phyloP scores from a whole-genome alignment of 2,113 vertebrate genomes.

The Sapayoa aenigma region DNA sequence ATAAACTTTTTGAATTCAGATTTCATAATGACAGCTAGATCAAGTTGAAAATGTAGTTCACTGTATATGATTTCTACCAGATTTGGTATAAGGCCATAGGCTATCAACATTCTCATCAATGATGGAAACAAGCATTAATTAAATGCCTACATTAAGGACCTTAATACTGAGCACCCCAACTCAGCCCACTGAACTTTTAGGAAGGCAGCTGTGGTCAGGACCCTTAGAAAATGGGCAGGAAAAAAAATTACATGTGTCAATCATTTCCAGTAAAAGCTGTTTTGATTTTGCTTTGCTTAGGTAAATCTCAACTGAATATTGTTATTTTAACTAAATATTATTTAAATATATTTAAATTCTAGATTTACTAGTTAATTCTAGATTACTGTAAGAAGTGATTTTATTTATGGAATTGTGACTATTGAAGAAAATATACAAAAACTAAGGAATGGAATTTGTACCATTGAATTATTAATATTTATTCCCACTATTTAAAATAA shows the following conservation, averaged over 20 bases:
- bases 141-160: not conserved
- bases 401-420: not conserved
- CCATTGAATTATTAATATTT: not conserved
- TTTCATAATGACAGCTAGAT: not conserved
- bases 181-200: not conserved
- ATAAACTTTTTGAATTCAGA: not conserved
- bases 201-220: not conserved
- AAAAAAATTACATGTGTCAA: not conserved
- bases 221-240: not conserved
- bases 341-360: too few relatives aligned
- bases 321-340: too few relatives aligned
- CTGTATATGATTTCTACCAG: not conserved
- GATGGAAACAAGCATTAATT: not conserved
- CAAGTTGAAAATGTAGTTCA: not conserved
- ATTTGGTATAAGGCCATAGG: not conserved
- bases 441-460: not conserved
- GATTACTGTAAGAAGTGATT: not conserved
- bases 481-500: not conserved
- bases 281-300: not conserved
- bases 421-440: not conserved
- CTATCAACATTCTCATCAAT: not conserved
- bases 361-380: not conserved
- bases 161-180: not conserved
- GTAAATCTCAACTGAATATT: not conserved
- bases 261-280: not conserved